phyloP scores from a whole-genome alignment of 2,888 invertebrate genomes.

The Andrena trimmerana region DNA sequence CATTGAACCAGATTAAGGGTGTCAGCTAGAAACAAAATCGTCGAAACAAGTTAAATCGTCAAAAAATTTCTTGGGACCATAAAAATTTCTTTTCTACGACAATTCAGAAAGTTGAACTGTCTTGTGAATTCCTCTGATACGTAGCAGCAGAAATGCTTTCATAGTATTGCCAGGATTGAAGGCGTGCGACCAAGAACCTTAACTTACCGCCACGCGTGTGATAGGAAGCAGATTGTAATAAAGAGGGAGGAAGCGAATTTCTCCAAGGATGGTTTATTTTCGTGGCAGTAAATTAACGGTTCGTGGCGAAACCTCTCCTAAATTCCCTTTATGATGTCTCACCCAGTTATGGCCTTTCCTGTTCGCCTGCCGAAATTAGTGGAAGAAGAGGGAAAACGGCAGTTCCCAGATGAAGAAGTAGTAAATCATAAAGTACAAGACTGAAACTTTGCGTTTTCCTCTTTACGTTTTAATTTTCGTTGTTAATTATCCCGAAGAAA shows the following conservation, averaged over 20 bases:
- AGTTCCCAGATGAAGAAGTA: constrained; percentile 31
- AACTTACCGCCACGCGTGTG: constrained; percentile 51
- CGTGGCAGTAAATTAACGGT: constrained; percentile 78
- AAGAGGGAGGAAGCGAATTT: constrained; percentile 58
- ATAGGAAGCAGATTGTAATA: constrained; percentile 57
- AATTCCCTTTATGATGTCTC: constrained; percentile 64
- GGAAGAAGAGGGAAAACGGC: constrained; percentile 44
- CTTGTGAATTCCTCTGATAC: not conserved
- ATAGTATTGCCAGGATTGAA: constrained; percentile 26
- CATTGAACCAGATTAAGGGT: no score
- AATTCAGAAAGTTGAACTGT: no score
- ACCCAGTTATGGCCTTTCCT: constrained; percentile 67
- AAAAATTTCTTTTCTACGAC: no score
- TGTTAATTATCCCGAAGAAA: constrained; percentile 53
- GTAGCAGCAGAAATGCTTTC: not conserved
- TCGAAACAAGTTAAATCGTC: no score
- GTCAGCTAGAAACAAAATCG: no score
- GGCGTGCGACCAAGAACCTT: constrained; percentile 41
- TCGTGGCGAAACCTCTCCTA: constrained; percentile 64
- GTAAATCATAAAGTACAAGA: constrained; percentile 26
- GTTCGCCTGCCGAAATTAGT: constrained; percentile 64
- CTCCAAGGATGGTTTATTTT: constrained; percentile 75
- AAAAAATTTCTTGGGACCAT: no score
- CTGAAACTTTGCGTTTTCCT: constrained; percentile 37
- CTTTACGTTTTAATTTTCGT: constrained; percentile 49